These are phyloP conservation scores for Amphiprion ocellaris DNA, from an alignment of 2,113 vertebrate genomes.

Conservation along the genomic window DNA sequence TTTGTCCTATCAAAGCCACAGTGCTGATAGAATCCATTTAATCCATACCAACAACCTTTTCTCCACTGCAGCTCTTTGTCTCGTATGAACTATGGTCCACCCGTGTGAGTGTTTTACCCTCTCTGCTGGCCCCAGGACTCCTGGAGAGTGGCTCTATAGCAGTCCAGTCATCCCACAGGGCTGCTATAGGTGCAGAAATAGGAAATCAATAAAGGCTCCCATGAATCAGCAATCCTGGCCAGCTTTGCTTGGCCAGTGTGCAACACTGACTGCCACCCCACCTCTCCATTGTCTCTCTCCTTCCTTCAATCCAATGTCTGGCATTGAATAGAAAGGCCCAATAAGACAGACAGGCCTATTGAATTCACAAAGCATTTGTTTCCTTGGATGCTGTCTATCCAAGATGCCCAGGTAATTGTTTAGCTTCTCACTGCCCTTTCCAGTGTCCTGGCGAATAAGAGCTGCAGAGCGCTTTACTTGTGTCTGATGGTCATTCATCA, in stretches of 20 bases:
- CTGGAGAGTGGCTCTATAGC: conserved; percentile 67
- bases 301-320: conserved; percentile 56
- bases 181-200: conserved; percentile 64
- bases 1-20: conserved; percentile 23
- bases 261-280: conserved; percentile 47
- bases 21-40: conserved; percentile 48
- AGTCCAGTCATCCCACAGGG: conserved; percentile 63
- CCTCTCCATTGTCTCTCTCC: conserved; percentile 58
- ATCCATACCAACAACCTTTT: conserved; percentile 43
- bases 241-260: conserved; percentile 48
- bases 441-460: conserved; percentile 47
- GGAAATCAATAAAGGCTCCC: conserved; percentile 79
- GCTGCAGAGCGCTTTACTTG: conserved; percentile 48
- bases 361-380: conserved; percentile 53
- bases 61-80: conserved; percentile 56
- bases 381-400: conserved; percentile 16
- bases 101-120: conserved; percentile 42
- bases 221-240: conserved; percentile 78
- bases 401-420: conserved; percentile 45
- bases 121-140: conserved; percentile 50
- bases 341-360: conserved; percentile 30
- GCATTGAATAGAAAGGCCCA: conserved; percentile 50
- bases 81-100: conserved; percentile 39
- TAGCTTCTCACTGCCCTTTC: conserved; percentile 43
- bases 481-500: conserved; percentile 58